phyloP scores from a whole-genome alignment of 2,888 invertebrate species.

The Nyleta sp. region DNA sequence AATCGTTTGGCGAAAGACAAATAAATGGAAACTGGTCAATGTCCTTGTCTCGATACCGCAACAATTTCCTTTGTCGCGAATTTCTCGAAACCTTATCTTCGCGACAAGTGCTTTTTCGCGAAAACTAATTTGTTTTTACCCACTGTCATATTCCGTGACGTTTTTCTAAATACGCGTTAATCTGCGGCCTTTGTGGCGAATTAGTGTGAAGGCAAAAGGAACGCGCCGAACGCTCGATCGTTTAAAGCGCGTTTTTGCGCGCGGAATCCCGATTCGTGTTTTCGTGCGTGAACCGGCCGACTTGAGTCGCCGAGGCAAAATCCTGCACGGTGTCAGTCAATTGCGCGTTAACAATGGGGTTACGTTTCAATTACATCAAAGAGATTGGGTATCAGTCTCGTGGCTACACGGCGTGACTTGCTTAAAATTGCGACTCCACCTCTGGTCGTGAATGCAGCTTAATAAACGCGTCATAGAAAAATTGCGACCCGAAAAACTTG shows the following conservation, averaged over 20 bases:
- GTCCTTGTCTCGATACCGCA: too few species aligned
- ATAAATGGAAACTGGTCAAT: too few species aligned
- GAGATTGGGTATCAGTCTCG: constrained; percentile 69
- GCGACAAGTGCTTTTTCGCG: constrained; percentile 25
- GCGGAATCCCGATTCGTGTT: constrained; percentile 75
- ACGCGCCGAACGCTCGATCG: constrained; percentile 25
- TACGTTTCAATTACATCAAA: constrained; percentile 80
- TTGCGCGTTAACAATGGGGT: constrained; percentile 80
- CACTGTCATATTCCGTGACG: constrained; percentile 27
- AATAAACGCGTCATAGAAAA: constrained; percentile 50
- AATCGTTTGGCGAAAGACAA: too few species aligned
- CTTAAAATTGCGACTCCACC: constrained; percentile 49
- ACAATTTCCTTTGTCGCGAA: too few species aligned
- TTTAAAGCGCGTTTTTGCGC: constrained; percentile 70
- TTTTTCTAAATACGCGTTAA: constrained; percentile 41
- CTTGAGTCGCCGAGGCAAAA: constrained; percentile 55
- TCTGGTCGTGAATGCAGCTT: constrained; percentile 32
- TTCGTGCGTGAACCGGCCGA: constrained; percentile 72
- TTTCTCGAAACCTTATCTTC: too few species aligned
- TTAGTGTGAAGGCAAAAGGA: constrained; percentile 41
- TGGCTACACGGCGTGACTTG: constrained; percentile 58
- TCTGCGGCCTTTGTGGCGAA: constrained; percentile 37
- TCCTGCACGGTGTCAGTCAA: constrained; percentile 77
- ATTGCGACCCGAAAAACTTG: constrained; percentile 43
- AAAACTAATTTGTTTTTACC: constrained; percentile 38